Conservation (phyloP, 2,888 invertebrate species). For the Phengaris alcon region DNA sequence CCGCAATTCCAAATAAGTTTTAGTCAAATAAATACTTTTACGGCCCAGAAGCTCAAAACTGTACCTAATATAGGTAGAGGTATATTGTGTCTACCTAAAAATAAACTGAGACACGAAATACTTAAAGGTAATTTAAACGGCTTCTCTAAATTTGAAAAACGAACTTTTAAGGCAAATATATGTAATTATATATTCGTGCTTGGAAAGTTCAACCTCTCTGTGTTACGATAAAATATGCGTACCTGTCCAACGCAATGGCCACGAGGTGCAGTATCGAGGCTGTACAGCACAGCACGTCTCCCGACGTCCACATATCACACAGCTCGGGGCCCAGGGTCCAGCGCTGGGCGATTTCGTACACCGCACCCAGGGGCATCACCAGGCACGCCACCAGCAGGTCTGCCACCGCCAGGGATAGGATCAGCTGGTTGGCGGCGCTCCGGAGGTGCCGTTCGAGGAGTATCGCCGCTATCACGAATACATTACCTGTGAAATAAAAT, state of each 20-base stretch:
- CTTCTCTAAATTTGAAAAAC: no score
- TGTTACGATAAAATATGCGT: slow-evolving; percentile 39
- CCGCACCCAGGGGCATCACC: slow-evolving; percentile 88
- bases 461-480: slow-evolving; percentile 96
- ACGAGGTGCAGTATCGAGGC: slow-evolving; percentile 90
- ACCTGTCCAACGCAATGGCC: slow-evolving; percentile 90
- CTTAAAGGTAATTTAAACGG: no score
- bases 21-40: no score
- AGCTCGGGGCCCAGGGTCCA: slow-evolving; percentile 92
- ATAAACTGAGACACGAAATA: no score
- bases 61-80: no score
- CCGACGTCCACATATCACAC: slow-evolving; percentile 96
- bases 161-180: no score
- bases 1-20: no score
- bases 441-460: slow-evolving; percentile 91
- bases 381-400: slow-evolving; percentile 93
- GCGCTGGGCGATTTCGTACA: slow-evolving; percentile 87
- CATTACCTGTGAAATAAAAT: slow-evolving; percentile 84
- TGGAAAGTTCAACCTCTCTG: no score
- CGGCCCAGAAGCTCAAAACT: no score
- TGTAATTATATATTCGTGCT: no score
- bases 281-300: slow-evolving; percentile 94
- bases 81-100: no score
- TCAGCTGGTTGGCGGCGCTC: slow-evolving; percentile 93
- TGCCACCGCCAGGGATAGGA: slow-evolving; percentile 93